These are phyloP conservation scores for Champsocephalus gunnari DNA, from an alignment of 2,797 vertebrate genomes.

Conservation along the genomic window DNA sequence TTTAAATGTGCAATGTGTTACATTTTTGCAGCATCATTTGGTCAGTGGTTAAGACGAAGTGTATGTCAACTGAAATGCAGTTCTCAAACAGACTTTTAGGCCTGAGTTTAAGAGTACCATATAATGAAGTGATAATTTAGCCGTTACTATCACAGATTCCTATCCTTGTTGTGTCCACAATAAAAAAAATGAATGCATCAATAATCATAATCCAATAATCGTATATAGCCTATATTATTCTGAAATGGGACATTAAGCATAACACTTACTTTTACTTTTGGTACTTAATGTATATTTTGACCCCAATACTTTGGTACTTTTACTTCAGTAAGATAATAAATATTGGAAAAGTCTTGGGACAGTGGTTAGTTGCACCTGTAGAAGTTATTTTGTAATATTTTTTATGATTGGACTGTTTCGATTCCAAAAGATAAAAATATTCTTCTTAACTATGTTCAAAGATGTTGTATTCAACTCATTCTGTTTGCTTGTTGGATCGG, in stretches of 20 bases:
- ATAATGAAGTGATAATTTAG: neutral
- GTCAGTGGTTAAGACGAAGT: slow-evolving; percentile 9
- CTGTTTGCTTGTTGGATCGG: neutral
- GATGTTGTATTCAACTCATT: neutral
- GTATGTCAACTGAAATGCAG: neutral
- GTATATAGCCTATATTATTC: too few species aligned
- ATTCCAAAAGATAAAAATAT: neutral
- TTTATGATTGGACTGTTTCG: neutral
- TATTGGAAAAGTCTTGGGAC: too few species aligned
- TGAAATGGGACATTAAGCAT: too few species aligned
- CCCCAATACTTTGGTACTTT: too few species aligned
- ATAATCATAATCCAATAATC: neutral
- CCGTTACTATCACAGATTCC: neutral
- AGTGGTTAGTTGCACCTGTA: neutral
- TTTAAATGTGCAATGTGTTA: neutral
- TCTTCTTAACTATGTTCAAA: neutral
- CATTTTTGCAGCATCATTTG: slow-evolving; percentile 10
- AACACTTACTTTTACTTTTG: too few species aligned
- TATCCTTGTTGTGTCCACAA: neutral
- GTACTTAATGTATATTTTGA: too few species aligned
- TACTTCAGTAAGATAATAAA: too few species aligned
- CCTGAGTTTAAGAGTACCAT: neutral
- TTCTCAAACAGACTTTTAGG: neutral
- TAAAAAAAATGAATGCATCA: neutral
- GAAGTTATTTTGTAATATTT: neutral